Base-by-base conservation (phyloP, 2,797 vertebrate species). In the Catostomus latipinnis region DNA sequence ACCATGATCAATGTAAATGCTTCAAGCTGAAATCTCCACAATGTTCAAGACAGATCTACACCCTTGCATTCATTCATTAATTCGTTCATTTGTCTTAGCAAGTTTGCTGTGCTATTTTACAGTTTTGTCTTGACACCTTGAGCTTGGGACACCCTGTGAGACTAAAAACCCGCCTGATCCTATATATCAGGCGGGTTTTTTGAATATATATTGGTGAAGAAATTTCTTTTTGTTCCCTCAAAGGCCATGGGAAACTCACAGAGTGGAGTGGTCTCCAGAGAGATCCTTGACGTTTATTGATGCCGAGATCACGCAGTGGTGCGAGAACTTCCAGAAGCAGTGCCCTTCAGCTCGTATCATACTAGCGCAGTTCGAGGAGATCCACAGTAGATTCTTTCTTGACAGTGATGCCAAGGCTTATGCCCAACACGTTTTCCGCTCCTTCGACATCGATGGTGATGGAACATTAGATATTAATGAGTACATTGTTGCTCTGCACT, bases 391-490 rank as follows among this genome's bases (percentile, higher is more conserved):
- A 82, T 94, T 94, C 89, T 94, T 94, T 82, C 94, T 93, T 0
- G 92, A 94, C 0, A 92, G 92, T 4, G 93, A 94, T 0, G 91
- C 92, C 67, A 85, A 93, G 10, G 84, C 91, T 0, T 94, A 94
- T 1, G 88, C 93, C 46, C 90, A 92, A 14, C 93, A 94, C 0
- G 93, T 94, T 78, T 94, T 94, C 87, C 92, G 93, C 73, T 94
- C 94, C 68, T 94, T 94, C 9, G 94, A 94, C 84, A 87, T 90
- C 18, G 94, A 94, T 1, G 92, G 91, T 0, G 93, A 94, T 1
- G 94, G 93, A 46, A 94, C 91, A 0, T 89, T 94, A 84, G 94
- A 94, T 85, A 94, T 94, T 90, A 94, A 92, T 81, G 94, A 94
- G 87, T 94, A 94, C 83, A 92, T 94, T 80, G 84, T 94, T 0